A percentile compares a stretch with the other conserved stretches of the same genome.
phyloP scores from a whole-genome alignment of 2,888 invertebrate species.

The Geotrupes spiniger region DNA sequence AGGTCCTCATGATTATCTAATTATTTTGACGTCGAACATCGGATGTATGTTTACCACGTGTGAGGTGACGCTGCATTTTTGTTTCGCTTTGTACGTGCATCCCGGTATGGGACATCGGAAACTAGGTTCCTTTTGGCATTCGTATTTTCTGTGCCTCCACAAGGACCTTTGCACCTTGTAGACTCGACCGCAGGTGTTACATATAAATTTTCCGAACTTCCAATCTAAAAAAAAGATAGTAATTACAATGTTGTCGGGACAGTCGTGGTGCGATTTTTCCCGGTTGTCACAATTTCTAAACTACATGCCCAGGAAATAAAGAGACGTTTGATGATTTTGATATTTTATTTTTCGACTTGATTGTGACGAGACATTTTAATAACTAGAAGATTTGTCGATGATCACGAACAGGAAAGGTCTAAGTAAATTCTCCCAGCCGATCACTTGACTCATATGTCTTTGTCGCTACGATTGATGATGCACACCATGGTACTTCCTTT shows the following conservation, averaged over 20 bases:
- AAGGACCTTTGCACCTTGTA: slow-evolving; percentile 71
- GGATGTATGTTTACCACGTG: slow-evolving; percentile 15
- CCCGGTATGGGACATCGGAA: slow-evolving; percentile 17
- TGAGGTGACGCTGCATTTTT: slow-evolving; percentile 17
- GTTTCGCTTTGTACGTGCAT: slow-evolving; percentile 21
- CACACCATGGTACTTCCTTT: too few relatives aligned
- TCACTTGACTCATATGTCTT: too few relatives aligned
- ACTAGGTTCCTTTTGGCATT: slow-evolving; percentile 57
- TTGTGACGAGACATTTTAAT: background rate
- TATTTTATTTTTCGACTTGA: background rate
- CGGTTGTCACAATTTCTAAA: too few relatives aligned
- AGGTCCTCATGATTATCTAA: slow-evolving; percentile 2
- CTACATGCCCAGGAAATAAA: too few relatives aligned
- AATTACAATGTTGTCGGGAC: too few relatives aligned
- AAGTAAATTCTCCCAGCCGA: too few relatives aligned
- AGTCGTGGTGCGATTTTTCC: too few relatives aligned
- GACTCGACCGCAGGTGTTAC: slow-evolving; percentile 19
- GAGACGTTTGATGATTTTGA: too few relatives aligned
- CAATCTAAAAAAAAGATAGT: background rate
- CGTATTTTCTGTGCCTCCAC: slow-evolving; percentile 69
- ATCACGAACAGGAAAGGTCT: too few relatives aligned
- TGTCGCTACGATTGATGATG: too few relatives aligned
- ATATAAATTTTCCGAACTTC: slow-evolving; percentile 10
- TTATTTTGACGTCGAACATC: background rate
- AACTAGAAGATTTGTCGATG: too few relatives aligned